Conservation (phyloP, 1,140 invertebrate species). For the Scaptodrosophila lebanonensis region DNA sequence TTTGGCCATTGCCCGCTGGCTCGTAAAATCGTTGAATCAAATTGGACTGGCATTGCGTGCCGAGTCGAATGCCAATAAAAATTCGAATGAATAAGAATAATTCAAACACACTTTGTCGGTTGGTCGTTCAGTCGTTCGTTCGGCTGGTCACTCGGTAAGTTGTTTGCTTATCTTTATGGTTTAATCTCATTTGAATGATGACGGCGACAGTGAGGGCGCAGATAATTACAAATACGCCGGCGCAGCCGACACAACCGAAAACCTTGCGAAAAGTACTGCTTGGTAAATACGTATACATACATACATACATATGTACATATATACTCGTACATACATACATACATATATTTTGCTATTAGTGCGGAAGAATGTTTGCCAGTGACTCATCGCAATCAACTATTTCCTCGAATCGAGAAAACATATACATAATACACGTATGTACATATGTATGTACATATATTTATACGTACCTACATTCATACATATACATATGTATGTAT, state of each 20-base stretch:
- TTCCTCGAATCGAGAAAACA: no score
- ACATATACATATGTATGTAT: no score
- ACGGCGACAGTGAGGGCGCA: constrained; percentile 8
- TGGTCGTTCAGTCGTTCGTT: constrained; percentile 25
- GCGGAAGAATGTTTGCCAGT: no score
- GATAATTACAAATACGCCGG: background rate
- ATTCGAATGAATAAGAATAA: constrained; percentile 51
- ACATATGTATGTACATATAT: no score
- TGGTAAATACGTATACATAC: no score
- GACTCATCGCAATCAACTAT: no score
- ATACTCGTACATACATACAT: no score
- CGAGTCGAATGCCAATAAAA: constrained; percentile 56
- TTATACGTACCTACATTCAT: no score
- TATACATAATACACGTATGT: no score
- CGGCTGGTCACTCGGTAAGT: constrained; percentile 8
- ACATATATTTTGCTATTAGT: no score
- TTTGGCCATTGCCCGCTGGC: background rate
- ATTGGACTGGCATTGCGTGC: constrained; percentile 23
- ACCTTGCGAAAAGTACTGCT: constrained; percentile 9
- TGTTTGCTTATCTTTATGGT: constrained; percentile 58
- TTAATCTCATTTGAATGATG: constrained; percentile 41
- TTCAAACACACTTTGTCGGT: constrained; percentile 59
- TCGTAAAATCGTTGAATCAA: constrained; percentile 71
- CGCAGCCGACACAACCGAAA: constrained; percentile 1
- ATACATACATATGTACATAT: no score